Base-by-base conservation (phyloP, 2,113 vertebrate genomes). In the Hemicordylus capensis region DNA sequence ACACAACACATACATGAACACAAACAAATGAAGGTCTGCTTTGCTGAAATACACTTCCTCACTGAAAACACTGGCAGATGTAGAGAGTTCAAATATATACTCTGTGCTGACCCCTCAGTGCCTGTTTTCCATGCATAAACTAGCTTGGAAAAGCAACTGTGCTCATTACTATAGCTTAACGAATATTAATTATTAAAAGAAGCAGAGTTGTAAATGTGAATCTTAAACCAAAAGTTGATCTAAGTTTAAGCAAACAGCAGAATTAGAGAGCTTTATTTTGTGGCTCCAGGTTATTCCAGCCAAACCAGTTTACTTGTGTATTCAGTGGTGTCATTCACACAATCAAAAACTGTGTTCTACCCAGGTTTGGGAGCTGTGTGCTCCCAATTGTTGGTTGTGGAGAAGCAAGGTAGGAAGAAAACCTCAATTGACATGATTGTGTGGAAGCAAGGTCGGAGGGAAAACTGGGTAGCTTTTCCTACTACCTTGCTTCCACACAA, bases 281-380 rank as follows among this genome's bases (percentile, higher is more conserved):
- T 89, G 76, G 93, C 87, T 85, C 83, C 76, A 88, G 56, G 88
- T 88, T 85, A 87, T 92, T 84, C 89, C 76, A 51, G 6, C 54
- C 51, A 63, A 88, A 76, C 46, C 87, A 89, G 64, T 80, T 91
- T 93, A 31, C 76, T 89, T 91, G 89, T 56, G 15, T 39, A 56
- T 28, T 14, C 39, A 4, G n/a, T 20, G 39, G 28, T n/a, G n/a
- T n/a, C n/a, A n/a, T n/a, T n/a, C n/a, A n/a, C n/a, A n/a, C n/a
- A n/a, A n/a, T n/a, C n/a, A n/a, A n/a, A n/a, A n/a, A n/a, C n/a
- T n/a, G n/a, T n/a, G n/a, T n/a, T n/a, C n/a, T n/a, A n/a, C n/a
- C n/a, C n/a, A n/a, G n/a, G n/a, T n/a, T n/a, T n/a, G n/a, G n/a
- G n/a, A n/a, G n/a, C n/a, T n/a, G n/a, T n/a, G n/a, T n/a, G n/a